Evolutionary conservation across 92 coral and sea anemone genomes (phyloP).

Genomic region (Siderastrea radians): DNA sequence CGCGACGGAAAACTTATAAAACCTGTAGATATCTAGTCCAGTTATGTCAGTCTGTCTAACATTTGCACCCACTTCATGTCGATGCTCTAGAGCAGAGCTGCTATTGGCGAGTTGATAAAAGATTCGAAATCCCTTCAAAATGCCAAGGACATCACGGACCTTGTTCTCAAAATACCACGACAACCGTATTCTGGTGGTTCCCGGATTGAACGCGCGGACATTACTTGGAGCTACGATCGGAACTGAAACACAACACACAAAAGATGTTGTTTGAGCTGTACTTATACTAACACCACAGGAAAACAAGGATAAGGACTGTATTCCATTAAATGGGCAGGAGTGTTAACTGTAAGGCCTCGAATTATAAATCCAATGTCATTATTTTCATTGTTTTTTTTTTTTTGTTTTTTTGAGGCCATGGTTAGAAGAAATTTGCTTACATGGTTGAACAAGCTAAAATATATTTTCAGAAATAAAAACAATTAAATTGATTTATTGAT

Average conservation of each 20-base stretch:
- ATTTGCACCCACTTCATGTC: background rate
- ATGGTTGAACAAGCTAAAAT: no score
- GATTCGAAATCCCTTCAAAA: conserved; percentile 47
- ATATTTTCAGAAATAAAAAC: no score
- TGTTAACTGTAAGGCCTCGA: no score
- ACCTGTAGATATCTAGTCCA: conserved; percentile 37
- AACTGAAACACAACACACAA: conserved; percentile 35
- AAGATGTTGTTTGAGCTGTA: background rate
- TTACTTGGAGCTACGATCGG: conserved; percentile 69
- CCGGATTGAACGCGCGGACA: conserved; percentile 42
- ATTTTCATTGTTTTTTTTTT: no score
- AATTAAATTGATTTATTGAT: no score
- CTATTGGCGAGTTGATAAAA: conserved; percentile 38
- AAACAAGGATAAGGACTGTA: no score
- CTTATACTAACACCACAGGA: no score
- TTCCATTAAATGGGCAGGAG: no score
- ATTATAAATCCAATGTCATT: no score
- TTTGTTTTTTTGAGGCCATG: no score
- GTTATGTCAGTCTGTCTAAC: background rate
- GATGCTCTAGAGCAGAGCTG: conserved; percentile 23
- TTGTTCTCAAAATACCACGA: conserved; percentile 69
- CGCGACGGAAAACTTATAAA: conserved; percentile 70
- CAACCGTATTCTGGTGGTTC: conserved; percentile 41
- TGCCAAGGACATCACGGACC: conserved; percentile 53
- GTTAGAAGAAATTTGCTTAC: no score